Percentiles rank a stretch among this genome's conserved stretches.
phyloP scores from a whole-genome alignment of 2,797 vertebrate species.

The Emydoidea blandingii region DNA sequence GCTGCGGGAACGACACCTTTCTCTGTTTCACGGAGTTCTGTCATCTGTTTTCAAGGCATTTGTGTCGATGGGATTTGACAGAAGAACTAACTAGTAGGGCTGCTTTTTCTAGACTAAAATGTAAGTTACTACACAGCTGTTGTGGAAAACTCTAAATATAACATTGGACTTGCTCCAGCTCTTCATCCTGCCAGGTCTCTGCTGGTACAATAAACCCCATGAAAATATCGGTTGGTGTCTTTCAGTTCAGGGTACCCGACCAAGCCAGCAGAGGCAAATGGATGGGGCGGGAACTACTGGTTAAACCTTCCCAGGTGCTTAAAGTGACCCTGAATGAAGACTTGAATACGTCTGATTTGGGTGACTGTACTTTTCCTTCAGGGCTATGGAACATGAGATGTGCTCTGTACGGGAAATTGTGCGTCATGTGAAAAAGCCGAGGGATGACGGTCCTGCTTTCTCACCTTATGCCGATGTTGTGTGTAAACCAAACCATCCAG shows the following conservation, averaged over 20 bases:
- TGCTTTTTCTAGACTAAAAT: background rate
- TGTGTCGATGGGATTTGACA: rapidly evolving
- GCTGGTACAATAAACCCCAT: slow-evolving; percentile 12
- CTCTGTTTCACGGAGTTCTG: background rate
- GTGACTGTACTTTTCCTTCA: background rate
- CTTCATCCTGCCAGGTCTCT: background rate
- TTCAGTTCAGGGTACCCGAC: background rate
- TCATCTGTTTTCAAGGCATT: background rate
- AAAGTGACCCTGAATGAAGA: background rate
- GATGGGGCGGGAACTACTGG: background rate
- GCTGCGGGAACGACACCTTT: background rate
- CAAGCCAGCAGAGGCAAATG: rapidly evolving
- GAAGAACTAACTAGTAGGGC: background rate
- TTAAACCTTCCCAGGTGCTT: background rate
- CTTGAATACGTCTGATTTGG: background rate
- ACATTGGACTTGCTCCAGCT: background rate
- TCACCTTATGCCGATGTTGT: background rate
- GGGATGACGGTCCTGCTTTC: background rate
- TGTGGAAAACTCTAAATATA: slow-evolving; percentile 51
- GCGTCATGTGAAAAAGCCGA: background rate
- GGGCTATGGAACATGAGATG: background rate
- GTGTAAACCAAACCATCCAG: background rate
- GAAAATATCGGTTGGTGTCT: background rate
- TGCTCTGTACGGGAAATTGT: background rate
- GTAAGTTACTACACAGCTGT: slow-evolving; percentile 12